These are phyloP conservation scores for Trichonephila inaurata DNA, from an alignment of 1,140 invertebrate genomes.

Conservation along the genomic window DNA sequence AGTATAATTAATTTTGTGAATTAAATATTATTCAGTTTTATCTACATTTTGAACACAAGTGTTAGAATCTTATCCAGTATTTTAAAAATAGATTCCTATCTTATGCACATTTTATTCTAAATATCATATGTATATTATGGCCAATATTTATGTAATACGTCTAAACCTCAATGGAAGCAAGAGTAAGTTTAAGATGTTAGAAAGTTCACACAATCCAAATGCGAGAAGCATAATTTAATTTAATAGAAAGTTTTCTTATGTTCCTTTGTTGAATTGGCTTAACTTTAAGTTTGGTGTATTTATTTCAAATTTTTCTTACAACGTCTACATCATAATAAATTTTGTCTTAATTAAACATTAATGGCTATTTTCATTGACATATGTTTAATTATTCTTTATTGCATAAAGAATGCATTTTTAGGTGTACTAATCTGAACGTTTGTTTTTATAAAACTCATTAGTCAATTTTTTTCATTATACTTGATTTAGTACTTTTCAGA, in stretches of 20 bases:
- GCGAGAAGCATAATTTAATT: constrained; percentile 7
- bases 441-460: too few relatives aligned
- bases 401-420: too few relatives aligned
- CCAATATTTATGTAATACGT: neutral
- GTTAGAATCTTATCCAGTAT: neutral
- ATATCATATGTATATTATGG: neutral
- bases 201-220: neutral
- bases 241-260: neutral
- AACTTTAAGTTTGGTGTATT: too few relatives aligned
- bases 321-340: too few relatives aligned
- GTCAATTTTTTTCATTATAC: too few relatives aligned
- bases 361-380: too few relatives aligned
- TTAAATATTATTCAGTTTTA: neutral
- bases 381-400: too few relatives aligned
- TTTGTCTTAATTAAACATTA: too few relatives aligned
- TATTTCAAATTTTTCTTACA: too few relatives aligned
- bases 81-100: neutral
- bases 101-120: neutral
- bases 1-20: neutral
- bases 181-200: neutral
- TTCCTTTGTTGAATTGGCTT: too few relatives aligned
- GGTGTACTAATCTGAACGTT: too few relatives aligned
- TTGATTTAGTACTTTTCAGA: too few relatives aligned
- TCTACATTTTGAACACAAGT: neutral
- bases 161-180: neutral